Evolutionary conservation across 2,888 invertebrate genomes (phyloP), one percentile per base, ranked within the genome.

Genomic region (Epinotia demarniana): DNA sequence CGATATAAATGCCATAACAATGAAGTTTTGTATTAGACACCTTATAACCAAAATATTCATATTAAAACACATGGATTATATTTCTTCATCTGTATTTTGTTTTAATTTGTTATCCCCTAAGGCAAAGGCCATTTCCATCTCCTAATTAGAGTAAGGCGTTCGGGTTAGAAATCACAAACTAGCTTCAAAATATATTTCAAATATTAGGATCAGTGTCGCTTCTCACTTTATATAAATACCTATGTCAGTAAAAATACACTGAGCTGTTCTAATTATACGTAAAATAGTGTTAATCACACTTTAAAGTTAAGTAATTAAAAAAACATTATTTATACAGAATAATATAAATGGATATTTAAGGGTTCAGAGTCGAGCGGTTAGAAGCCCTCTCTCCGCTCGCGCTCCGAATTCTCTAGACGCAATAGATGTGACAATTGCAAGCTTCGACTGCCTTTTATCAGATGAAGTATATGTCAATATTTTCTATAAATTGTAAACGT

Each of bases 221-320:
- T 93, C 86, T 89, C 89, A 90, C 87, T 85, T 85, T 86, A 89
- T 85, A 83, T 78, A 77, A 76, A 81, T 55, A 69, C 71, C 66
- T 66, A 82, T 79, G 80, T 83, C 82, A 80, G 83, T 86, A 85
- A 86, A 86, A 83, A 84, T 85, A 90, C 92, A 93, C 91, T 87
- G 91, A 91, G 91, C 91, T 91, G 89, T 92, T 92, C 88, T 88
- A 85, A 75, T 87, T 85, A 93, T 93, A 93, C 93, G 93, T 93
- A 93, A 92, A 74, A 90, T 92, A 92, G 91, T 91, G 91, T 87
- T 87, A 92, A 86, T 87, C 90, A 92, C 92, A 89, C 88, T 88
- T 88, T 90, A 91, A 90, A 86, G 80, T 82, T 92, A 92, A 92
- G 92, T 85, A 85, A 86, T 85, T 73, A 85, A 85, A 87, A 90